A percentile compares a stretch with the other conserved stretches of the same genome.
Conservation (phyloP, 2,797 vertebrate genomes). For the Florisuga fusca region DNA sequence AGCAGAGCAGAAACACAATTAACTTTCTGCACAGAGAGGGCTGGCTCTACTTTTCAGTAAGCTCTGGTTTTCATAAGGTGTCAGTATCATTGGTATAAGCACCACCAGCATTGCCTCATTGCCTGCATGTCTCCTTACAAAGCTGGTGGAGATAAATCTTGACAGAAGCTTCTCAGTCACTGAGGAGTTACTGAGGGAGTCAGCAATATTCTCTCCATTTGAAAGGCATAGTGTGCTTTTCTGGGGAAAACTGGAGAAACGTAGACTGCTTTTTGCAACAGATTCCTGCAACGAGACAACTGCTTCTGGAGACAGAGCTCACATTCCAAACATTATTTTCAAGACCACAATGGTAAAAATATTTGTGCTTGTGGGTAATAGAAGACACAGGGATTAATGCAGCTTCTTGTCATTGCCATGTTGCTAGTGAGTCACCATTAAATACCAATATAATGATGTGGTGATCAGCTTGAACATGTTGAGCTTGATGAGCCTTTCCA, state of each 20-base stretch:
- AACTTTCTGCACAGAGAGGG: background rate
- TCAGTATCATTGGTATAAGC: background rate
- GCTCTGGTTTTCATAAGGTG: background rate
- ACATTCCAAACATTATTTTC: background rate
- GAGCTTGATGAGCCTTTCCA: background rate
- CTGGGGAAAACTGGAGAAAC: background rate
- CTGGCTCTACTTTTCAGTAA: background rate
- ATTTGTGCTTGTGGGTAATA: background rate
- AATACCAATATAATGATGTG: background rate
- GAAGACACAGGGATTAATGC: background rate
- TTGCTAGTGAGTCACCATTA: background rate
- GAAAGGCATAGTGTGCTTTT: background rate
- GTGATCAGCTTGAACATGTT: background rate
- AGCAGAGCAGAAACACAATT: accelerated
- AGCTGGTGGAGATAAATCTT: background rate
- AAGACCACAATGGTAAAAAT: background rate
- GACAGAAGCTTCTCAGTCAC: background rate
- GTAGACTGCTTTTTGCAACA: background rate
- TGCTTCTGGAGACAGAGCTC: background rate
- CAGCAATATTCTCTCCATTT: background rate
- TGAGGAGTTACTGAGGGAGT: background rate
- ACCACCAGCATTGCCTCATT: accelerated
- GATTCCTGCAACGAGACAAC: background rate
- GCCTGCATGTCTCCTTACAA: background rate
- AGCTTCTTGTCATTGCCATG: background rate